Evolutionary conservation across 2,888 invertebrate genomes (phyloP), one percentile per base, ranked within the genome.

Genomic region (Tenodera sinensis): DNA sequence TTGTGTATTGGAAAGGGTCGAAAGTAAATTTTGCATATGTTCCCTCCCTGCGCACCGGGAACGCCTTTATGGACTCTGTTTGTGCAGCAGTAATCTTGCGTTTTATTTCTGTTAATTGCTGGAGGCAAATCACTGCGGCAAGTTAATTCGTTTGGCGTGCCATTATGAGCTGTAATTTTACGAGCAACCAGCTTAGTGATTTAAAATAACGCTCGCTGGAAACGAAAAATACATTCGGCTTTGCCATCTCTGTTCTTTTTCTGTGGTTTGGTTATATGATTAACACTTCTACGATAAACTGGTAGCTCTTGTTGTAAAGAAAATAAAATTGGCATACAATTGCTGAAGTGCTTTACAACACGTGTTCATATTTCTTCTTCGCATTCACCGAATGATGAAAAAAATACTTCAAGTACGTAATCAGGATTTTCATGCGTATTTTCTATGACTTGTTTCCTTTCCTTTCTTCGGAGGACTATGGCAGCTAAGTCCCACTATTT

Each of bases 11-110:
- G 71, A 86, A 28, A 28, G 86, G 71, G 15, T 25, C 28, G 15
- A 28, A 86, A 81, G 81, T 81, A 86, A 86, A 86, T 86, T 86
- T 86, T 81, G 30, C 86, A 86, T 86, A 86, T 86, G 86, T 86
- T 86, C 25, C n/a, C 30, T 14, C 28, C 83, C 14, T 27, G 25
- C 14, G n/a, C 83, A 83, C 28, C 83, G n/a, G 85, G 20, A 85
- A 28, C 25, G 42, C 47, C 47, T 47, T 34, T 25, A 84, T 34
- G 25, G 27, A 25, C 54, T 71, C 20, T 71, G 54, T 71, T 71
- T 71, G 54, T 71, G 54, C 54, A 20, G 20, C 20, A 71, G 54
- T 71, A 71, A 71, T 71, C 54, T 71, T 71, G 54, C 54, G 47
- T 85, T 47, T 85, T 85, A 85, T 85, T 54, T 85, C 27, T 85